phyloP scores from a whole-genome alignment of 2,113 vertebrate species.

The Psammodynastes pulverulentus region DNA sequence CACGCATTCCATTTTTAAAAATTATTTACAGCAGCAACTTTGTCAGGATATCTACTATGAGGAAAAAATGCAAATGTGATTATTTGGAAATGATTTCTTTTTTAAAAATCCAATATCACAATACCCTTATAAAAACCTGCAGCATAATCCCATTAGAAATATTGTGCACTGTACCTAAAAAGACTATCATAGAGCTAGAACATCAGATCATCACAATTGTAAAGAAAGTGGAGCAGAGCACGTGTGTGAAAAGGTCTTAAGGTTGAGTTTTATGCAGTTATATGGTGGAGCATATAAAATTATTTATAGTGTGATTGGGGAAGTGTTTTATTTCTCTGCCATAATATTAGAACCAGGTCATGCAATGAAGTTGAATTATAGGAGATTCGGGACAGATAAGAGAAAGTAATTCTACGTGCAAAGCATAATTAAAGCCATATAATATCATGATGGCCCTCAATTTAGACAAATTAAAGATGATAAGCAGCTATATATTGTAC shows the following conservation, averaged over 20 bases:
- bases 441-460: neutral
- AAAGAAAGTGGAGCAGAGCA: neutral
- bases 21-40: neutral
- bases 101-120: neutral
- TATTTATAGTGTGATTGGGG: neutral
- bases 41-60: neutral
- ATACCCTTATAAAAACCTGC: neutral
- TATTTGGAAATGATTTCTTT: neutral
- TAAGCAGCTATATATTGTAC: neutral
- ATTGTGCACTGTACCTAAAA: neutral
- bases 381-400: neutral
- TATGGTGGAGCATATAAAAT: neutral
- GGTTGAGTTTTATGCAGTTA: neutral
- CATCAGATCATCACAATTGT: neutral
- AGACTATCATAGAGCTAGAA: neutral
- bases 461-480: neutral
- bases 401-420: neutral
- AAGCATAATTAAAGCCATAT: neutral
- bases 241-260: neutral
- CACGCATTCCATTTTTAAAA: neutral
- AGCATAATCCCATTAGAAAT: neutral
- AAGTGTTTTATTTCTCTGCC: neutral
- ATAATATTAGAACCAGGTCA: neutral
- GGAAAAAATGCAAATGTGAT: neutral
- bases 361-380: neutral